Evolutionary conservation across 1,140 invertebrate genomes (phyloP).

Genomic region (Achroia grisella): DNA sequence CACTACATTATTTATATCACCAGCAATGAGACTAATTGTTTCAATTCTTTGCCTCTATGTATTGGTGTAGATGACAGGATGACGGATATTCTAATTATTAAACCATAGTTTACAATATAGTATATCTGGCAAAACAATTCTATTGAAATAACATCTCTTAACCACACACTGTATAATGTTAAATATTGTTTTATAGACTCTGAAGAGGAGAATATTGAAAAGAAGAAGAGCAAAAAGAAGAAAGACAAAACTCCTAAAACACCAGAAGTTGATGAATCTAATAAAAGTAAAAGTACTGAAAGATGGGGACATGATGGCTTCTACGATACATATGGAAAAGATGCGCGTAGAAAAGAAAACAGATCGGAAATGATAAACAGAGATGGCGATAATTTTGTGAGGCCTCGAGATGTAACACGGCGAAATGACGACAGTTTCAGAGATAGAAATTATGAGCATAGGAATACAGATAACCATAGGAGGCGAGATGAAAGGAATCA

Average conservation of each 20-base stretch:
- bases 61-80: too few species aligned
- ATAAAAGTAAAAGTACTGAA: conserved; percentile 30
- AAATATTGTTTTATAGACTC: conserved; percentile 32
- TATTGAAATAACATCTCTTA: not conserved
- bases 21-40: too few species aligned
- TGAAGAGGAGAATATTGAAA: conserved; percentile 46
- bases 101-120: too few species aligned
- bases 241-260: conserved; percentile 30
- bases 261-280: conserved; percentile 17
- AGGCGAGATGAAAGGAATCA: conserved; percentile 15
- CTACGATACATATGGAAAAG: conserved; percentile 55
- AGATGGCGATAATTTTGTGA: conserved; percentile 21
- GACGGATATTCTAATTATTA: too few species aligned
- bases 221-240: conserved; percentile 46
- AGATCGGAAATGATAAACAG: conserved; percentile 13
- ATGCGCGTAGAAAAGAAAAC: conserved; percentile 33
- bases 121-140: too few species aligned
- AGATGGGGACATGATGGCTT: conserved; percentile 64
- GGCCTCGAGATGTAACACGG: conserved; percentile 15
- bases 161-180: conserved; percentile 1
- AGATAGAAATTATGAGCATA: conserved; percentile 13
- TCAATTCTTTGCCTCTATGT: too few species aligned
- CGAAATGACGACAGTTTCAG: conserved; percentile 6
- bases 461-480: conserved; percentile 4
- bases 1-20: too few species aligned